Base-by-base conservation (phyloP, 2,797 vertebrate genomes). In the Sphenodon punctatus region DNA sequence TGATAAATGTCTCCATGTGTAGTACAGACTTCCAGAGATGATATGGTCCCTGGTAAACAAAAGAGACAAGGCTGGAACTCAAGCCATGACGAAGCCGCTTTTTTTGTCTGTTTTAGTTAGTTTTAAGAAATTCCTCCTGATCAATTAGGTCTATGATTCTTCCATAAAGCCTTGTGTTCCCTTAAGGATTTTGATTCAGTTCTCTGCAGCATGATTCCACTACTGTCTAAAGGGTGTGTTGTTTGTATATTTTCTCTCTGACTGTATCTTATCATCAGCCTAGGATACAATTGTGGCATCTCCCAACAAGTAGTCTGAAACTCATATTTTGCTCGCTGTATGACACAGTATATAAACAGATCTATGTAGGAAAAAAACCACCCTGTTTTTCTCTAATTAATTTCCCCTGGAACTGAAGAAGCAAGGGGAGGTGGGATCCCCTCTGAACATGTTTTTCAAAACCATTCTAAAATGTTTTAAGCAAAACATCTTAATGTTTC, bases 161-260 rank as follows among this genome's bases (percentile, higher is more conserved):
- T n/a, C n/a, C n/a, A n/a, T n/a, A n/a, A n/a, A n/a, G n/a, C n/a
- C n/a, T n/a, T n/a, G n/a, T n/a, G n/a, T n/a, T n/a, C n/a, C n/a
- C n/a, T n/a, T n/a, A n/a, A n/a, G n/a, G n/a, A 48, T 59, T 32
- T 2, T 2, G n/a, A n/a, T n/a, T n/a, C n/a, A n/a, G 39, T 34
- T 60, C 76, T 56, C n/a, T 23, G 1, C n/a, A 1, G 8, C 7
- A 46, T 0, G 20, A 84, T 19, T 84, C 75, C 67, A n/a, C 68
- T 22, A 6, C 16, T 23, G 5, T 81, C 80, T 78, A 74, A 68
- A 82, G 25, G 8, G 48, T 32, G 1, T 1, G 55, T 10, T 58
- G 74, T 19, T 45, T 61, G 65, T 58, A 61, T 56, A 78, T 89
- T 89, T 91, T 88, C 84, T 91, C 42, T 78, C 73, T 11, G 56